phyloP scores from a whole-genome alignment of 1,140 invertebrate genomes.

The Aphaenogaster rudis region DNA sequence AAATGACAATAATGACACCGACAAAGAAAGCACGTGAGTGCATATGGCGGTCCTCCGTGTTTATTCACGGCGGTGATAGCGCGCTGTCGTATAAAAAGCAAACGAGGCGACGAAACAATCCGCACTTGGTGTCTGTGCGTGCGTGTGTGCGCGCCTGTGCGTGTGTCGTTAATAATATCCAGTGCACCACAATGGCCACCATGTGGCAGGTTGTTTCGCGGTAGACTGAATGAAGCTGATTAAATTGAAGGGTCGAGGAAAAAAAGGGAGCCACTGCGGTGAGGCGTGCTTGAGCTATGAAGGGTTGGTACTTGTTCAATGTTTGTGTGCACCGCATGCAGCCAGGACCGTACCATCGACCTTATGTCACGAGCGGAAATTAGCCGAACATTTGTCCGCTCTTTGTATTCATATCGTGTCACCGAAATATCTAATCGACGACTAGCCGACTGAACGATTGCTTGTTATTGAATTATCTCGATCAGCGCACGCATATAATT shows the following conservation, averaged over 20 bases:
- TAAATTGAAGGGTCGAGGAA: conserved; percentile 79
- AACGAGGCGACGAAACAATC: conserved; percentile 66
- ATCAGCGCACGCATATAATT: conserved; percentile 17
- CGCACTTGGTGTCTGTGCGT: background rate
- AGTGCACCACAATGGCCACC: conserved; percentile 75
- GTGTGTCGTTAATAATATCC: conserved; percentile 75
- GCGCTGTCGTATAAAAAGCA: conserved; percentile 22
- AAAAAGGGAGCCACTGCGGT: conserved; percentile 61
- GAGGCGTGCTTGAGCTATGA: conserved; percentile 66
- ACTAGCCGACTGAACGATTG: background rate
- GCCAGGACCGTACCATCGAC: conserved; percentile 45
- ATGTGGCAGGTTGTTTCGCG: conserved; percentile 83
- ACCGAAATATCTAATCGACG: conserved; percentile 26
- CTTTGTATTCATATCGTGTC: conserved; percentile 30
- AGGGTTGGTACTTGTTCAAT: conserved; percentile 77
- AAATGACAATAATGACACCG: conserved; percentile 66
- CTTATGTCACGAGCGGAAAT: conserved; percentile 49
- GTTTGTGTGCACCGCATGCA: conserved; percentile 62
- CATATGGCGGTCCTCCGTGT: conserved; percentile 69
- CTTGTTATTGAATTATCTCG: background rate
- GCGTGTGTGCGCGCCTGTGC: background rate
- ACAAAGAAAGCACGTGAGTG: conserved; percentile 68
- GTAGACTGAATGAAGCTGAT: conserved; percentile 82
- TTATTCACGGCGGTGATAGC: conserved; percentile 72
- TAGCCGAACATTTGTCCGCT: conserved; percentile 41